A percentile compares a stretch with the other conserved stretches of the same genome.
These are phyloP conservation scores for Drosophila tsacasi DNA, from an alignment of 1,140 invertebrate species.

Conservation along the genomic window DNA sequence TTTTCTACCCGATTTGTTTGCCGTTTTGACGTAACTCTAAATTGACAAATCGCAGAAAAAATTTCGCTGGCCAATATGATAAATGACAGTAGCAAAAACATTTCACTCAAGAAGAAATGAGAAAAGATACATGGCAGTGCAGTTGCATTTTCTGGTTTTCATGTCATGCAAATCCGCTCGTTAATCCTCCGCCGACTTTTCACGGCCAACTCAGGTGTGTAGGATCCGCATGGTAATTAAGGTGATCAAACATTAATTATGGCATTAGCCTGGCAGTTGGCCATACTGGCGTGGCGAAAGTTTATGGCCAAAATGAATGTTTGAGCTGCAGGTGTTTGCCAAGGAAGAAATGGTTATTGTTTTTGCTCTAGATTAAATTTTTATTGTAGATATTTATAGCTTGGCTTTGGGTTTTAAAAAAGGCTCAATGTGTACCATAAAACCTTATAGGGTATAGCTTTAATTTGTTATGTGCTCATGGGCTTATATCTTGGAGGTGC, in stretches of 20 bases:
- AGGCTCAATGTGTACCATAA: background rate
- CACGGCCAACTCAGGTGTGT: slow-evolving; percentile 41
- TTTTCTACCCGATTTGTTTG: slow-evolving; percentile 7
- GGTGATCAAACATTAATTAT: slow-evolving; percentile 41
- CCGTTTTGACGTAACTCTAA: slow-evolving; percentile 17
- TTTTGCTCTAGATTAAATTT: background rate
- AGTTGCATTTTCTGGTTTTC: slow-evolving; percentile 41
- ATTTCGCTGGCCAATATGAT: slow-evolving; percentile 23
- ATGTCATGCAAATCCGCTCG: slow-evolving; percentile 38
- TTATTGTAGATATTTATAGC: background rate
- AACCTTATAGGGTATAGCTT: no score
- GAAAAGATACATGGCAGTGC: slow-evolving; percentile 9
- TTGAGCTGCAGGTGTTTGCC: background rate
- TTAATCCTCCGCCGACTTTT: slow-evolving; percentile 27
- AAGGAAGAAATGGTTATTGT: background rate
- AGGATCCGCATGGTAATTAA: slow-evolving; percentile 36
- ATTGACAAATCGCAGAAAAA: slow-evolving; percentile 29
- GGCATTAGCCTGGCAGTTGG: slow-evolving; percentile 35
- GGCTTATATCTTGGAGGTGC: background rate
- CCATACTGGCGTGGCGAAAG: slow-evolving; percentile 34
- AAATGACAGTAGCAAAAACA: slow-evolving; percentile 35
- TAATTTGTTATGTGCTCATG: no score
- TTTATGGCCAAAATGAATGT: slow-evolving; percentile 17
- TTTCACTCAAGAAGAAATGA: slow-evolving; percentile 26
- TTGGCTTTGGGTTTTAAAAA: background rate